Percentiles rank a stretch among this genome's conserved stretches.
Evolutionary conservation across 2,113 vertebrate species (phyloP).

Genomic region (Pitta sordida): DNA sequence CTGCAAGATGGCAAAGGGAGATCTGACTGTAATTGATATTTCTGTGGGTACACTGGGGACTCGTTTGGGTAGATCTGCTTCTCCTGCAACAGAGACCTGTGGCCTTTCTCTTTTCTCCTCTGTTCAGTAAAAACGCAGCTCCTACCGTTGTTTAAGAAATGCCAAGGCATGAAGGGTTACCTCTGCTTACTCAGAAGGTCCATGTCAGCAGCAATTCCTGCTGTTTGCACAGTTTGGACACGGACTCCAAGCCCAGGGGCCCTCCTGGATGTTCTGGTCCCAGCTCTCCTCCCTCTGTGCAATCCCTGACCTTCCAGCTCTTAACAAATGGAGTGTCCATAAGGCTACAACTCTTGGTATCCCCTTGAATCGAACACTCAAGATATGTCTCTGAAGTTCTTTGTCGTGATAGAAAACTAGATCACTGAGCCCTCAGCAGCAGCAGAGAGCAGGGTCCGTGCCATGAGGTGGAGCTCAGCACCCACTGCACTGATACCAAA

Average conservation of each 20-base stretch:
- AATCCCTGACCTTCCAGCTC: not conserved
- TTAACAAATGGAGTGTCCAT: not conserved
- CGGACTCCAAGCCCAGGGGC: not conserved
- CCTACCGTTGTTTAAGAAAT: not conserved
- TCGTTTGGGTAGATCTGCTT: not conserved
- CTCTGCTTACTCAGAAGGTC: not conserved
- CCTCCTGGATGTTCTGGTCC: not conserved
- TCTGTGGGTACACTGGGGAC: not conserved
- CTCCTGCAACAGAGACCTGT: not conserved
- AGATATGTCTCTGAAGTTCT: not conserved
- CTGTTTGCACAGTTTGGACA: not conserved
- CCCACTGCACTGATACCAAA: not conserved
- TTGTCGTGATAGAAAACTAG: not conserved
- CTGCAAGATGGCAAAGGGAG: not conserved
- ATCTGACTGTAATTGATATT: not conserved
- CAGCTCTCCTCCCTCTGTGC: not conserved
- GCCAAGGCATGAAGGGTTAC: not conserved
- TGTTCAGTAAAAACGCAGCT: not conserved
- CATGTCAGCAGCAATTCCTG: not conserved
- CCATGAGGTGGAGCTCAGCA: fast-evolving
- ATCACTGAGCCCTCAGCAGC: not conserved
- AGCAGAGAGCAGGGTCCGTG: not conserved
- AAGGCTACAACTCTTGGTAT: not conserved
- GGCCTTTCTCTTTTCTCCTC: not conserved
- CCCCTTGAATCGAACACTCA: not conserved